Conservation (phyloP, 2,888 invertebrate genomes). For the Colostygia pectinataria region DNA sequence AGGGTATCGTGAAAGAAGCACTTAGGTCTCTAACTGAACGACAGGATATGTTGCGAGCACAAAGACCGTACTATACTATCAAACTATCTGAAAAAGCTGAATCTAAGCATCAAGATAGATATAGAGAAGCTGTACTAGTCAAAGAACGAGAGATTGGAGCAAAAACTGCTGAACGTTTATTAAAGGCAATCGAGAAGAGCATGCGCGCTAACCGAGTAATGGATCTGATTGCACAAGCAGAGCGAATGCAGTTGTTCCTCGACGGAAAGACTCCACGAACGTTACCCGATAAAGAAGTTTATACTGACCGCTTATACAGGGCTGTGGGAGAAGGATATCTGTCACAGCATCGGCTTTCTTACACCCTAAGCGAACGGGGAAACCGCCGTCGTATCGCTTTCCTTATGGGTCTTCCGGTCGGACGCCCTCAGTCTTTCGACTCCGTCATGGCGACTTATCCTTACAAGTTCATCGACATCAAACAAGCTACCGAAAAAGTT, state of each 20-base stretch:
- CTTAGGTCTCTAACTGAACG: slow-evolving; percentile 63
- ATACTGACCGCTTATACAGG: slow-evolving; percentile 68
- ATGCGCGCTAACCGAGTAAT: slow-evolving; percentile 60
- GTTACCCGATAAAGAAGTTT: slow-evolving; percentile 68
- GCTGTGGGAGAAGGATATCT: slow-evolving; percentile 73
- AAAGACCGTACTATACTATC: slow-evolving; percentile 72
- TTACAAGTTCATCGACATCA: slow-evolving; percentile 69
- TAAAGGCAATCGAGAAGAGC: slow-evolving; percentile 64
- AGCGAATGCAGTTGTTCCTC: slow-evolving; percentile 74
- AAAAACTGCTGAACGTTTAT: slow-evolving; percentile 60
- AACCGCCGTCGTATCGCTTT: slow-evolving; percentile 74
- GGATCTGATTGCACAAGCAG: slow-evolving; percentile 69
- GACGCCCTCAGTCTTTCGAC: slow-evolving; percentile 70
- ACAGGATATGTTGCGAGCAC: slow-evolving; percentile 72
- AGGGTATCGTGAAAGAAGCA: slow-evolving; percentile 56
- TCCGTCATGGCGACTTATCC: slow-evolving; percentile 77
- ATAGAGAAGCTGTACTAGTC: slow-evolving; percentile 59
- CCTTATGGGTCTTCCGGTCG: slow-evolving; percentile 70
- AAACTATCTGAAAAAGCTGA: slow-evolving; percentile 71
- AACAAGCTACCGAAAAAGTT: slow-evolving; percentile 65
- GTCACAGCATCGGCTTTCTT: slow-evolving; percentile 67
- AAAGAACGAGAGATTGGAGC: slow-evolving; percentile 69
- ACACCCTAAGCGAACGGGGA: slow-evolving; percentile 70
- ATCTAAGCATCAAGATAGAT: slow-evolving; percentile 66
- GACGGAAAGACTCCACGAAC: slow-evolving; percentile 68